Conservation (phyloP, 2,797 vertebrate species). For the Characodon lateralis region DNA sequence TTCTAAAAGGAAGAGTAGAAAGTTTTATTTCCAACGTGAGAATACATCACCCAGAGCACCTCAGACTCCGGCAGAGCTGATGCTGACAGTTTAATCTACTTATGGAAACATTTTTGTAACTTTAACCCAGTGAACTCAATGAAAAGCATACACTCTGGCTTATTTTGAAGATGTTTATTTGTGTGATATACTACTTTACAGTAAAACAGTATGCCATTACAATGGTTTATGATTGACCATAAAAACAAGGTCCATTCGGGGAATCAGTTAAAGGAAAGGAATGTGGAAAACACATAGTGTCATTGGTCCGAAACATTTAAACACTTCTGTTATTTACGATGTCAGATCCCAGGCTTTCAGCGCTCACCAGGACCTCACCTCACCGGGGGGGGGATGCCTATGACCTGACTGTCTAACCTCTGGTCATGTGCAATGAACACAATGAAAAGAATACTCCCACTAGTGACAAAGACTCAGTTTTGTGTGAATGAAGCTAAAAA, state of each 20-base stretch:
- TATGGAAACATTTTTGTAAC: conserved; percentile 57
- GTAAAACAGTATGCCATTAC: conserved; percentile 39
- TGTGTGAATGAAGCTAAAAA: conserved; percentile 15
- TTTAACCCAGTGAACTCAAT: conserved; percentile 45
- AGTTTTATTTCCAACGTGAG: conserved; percentile 20
- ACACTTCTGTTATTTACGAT: conserved; percentile 64
- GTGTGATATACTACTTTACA: conserved; percentile 41
- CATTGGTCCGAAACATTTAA: conserved; percentile 54
- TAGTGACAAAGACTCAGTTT: conserved; percentile 58
- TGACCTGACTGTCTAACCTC: conserved; percentile 42
- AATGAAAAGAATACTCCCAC: conserved; percentile 15
- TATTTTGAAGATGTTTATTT: conserved; percentile 57
- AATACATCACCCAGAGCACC: conserved; percentile 1
- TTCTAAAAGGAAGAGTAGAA: background rate
- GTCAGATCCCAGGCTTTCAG: conserved; percentile 63
- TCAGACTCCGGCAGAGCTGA: conserved; percentile 20
- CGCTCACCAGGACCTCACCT: conserved; percentile 58
- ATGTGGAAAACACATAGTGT: conserved; percentile 64
- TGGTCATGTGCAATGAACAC: conserved; percentile 11
- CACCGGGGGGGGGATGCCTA: conserved; percentile 34
- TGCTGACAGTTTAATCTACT: conserved; percentile 62
- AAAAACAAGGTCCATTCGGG: conserved; percentile 49
- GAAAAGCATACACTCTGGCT: conserved; percentile 37
- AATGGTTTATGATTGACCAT: conserved; percentile 57
- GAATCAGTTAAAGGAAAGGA: conserved; percentile 56